These are phyloP conservation scores for Podabrus alpinus DNA, from an alignment of 2,888 invertebrate genomes.

Conservation along the genomic window DNA sequence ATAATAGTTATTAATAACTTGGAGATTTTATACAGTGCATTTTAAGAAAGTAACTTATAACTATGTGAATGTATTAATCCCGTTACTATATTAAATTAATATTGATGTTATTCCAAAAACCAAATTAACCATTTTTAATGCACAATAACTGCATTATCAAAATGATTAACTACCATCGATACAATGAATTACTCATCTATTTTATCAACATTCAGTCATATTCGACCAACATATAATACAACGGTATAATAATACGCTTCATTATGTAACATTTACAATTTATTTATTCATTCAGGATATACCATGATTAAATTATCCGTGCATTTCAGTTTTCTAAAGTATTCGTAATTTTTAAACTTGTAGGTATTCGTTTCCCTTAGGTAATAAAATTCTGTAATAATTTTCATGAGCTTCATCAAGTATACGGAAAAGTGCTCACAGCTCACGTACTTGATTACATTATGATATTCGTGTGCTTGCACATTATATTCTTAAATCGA, in stretches of 20 bases:
- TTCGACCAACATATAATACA: not conserved
- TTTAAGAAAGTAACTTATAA: not conserved
- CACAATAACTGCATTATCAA: too few species aligned
- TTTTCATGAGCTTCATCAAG: not conserved
- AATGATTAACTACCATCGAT: not conserved
- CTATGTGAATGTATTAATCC: not conserved
- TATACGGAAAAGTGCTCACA: not conserved
- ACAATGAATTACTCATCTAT: not conserved
- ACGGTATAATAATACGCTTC: not conserved
- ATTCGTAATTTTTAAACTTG: not conserved
- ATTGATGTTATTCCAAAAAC: not conserved
- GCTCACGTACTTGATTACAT: slow-evolving; percentile 1
- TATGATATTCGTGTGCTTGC: not conserved
- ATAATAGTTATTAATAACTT: not conserved
- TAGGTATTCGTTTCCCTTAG: not conserved
- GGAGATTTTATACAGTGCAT: not conserved
- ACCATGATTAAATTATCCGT: not conserved
- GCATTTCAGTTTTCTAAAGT: not conserved
- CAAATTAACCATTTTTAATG: not conserved
- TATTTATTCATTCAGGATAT: not conserved
- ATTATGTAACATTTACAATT: not conserved
- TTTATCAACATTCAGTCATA: not conserved
- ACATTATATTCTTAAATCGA: not conserved
- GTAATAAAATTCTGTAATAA: not conserved
- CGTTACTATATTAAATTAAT: too few species aligned